phyloP scores from a whole-genome alignment of 2,797 vertebrate genomes.

The Anguilla obscura region DNA sequence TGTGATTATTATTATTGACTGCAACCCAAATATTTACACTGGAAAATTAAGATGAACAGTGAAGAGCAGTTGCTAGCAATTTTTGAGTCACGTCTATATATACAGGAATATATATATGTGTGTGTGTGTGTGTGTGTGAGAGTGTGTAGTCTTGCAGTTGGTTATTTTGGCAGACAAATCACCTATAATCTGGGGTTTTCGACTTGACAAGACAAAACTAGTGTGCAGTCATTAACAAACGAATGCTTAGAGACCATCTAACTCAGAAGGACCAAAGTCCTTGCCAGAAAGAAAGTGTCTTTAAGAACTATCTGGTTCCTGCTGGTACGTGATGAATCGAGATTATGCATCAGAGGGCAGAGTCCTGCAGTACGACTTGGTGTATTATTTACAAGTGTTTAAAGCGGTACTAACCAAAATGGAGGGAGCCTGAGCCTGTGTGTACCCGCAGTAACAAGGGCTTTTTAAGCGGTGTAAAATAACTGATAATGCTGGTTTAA shows the following conservation, averaged over 20 bases:
- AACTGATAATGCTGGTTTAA: not conserved
- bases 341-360: constrained; percentile 63
- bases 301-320: constrained; percentile 65
- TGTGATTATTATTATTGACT: not conserved
- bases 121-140: not conserved
- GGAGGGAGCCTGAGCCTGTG: not conserved
- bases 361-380: constrained; percentile 51
- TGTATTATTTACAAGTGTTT: constrained; percentile 13
- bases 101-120: not conserved
- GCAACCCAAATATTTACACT: not conserved
- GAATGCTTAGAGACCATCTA: constrained; percentile 56
- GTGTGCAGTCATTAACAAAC: constrained; percentile 52
- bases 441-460: not conserved
- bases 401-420: constrained; percentile 1
- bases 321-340: constrained; percentile 55
- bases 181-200: constrained; percentile 8
- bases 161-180: not conserved
- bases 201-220: not conserved
- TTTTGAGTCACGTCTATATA: not conserved
- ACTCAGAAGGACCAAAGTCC: constrained; percentile 61
- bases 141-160: not conserved
- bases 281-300: constrained; percentile 60
- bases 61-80: not conserved
- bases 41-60: constrained; percentile 12
- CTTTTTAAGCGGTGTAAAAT: not conserved